Base-by-base conservation (phyloP, 2,888 invertebrate genomes). In the Archips crataeganus region DNA sequence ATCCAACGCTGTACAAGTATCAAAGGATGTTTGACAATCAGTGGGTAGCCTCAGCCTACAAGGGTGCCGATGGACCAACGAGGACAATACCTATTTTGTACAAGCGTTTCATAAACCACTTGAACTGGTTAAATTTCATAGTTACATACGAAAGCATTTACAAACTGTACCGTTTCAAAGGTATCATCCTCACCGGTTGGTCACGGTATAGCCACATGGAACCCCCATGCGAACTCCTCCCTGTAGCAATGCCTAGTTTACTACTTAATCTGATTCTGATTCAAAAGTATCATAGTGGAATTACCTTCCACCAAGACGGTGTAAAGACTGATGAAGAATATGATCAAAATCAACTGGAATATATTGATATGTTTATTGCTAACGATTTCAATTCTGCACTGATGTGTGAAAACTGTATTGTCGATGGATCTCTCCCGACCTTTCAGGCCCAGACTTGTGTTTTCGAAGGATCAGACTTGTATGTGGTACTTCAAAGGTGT, bases 1-100 rank as follows among this genome's bases (percentile, higher is more conserved):
- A 86, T 78, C 86, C 65, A 0, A 79, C 81, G 57, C 75, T 92
- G 13, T 79, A 82, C 6, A 83, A 84, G 39, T 89, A 91, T 63
- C 87, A 88, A 51, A 82, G 79, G 45, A 82, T 81, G 10, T 98
- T 98, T 87, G 90, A 95, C 2, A 95, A 95, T 51, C 91, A 98
- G 34, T 98, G 98, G 98, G 95, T 97, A 60, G 98, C 97, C 0
- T 96, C 97, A 75, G 98, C 98, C 0, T 98, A 96, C 84, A 98
- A 98, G 93, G 98, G 98, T 0, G 96, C 96, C 0, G 96, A 96
- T 62, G 95, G 95, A 0, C 84, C 85, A 0, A 88, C 87, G 4
- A 90, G 94, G 71, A 93, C 93, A 23, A 84, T 95, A 0, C 96
- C 96, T 0, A 90, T 95, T 75, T 87, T 96, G 3, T 90, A 89